phyloP scores from a whole-genome alignment of 1,140 invertebrate species.

The Zaprionus taronus region DNA sequence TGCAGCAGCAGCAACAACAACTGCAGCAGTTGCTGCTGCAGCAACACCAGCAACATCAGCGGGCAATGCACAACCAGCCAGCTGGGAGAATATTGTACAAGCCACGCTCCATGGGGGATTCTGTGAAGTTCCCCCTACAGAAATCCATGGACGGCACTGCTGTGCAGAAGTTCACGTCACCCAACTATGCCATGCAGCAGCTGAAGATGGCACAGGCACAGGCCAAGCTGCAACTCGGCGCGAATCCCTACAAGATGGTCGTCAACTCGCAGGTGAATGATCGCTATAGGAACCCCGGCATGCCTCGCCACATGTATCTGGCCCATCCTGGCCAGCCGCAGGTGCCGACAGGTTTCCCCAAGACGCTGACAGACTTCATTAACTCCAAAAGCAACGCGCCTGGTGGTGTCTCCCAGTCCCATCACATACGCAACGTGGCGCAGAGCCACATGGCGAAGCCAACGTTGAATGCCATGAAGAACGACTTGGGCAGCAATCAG shows the following conservation, averaged over 20 bases:
- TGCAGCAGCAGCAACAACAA: background rate
- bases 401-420: background rate
- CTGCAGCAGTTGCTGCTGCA: background rate
- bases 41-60: background rate
- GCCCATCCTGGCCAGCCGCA: background rate
- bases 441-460: background rate
- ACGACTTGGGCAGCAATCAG: background rate
- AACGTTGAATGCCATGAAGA: background rate
- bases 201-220: constrained; percentile 16
- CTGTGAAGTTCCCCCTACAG: background rate
- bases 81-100: background rate
- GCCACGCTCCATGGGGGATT: background rate
- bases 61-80: too few relatives aligned
- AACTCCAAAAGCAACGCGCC: background rate
- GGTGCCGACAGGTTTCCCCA: background rate
- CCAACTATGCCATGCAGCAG: constrained; percentile 1
- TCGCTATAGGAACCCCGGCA: background rate
- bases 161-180: background rate
- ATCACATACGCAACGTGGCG: background rate
- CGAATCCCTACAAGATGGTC: background rate
- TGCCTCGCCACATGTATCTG: background rate
- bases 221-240: background rate
- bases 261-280: background rate
- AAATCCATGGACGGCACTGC: background rate
- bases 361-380: constrained; percentile 10